Percentiles rank a stretch among this genome's conserved stretches.
Evolutionary conservation across 2,888 invertebrate genomes (phyloP).

Genomic region (Lapara coniferarum): DNA sequence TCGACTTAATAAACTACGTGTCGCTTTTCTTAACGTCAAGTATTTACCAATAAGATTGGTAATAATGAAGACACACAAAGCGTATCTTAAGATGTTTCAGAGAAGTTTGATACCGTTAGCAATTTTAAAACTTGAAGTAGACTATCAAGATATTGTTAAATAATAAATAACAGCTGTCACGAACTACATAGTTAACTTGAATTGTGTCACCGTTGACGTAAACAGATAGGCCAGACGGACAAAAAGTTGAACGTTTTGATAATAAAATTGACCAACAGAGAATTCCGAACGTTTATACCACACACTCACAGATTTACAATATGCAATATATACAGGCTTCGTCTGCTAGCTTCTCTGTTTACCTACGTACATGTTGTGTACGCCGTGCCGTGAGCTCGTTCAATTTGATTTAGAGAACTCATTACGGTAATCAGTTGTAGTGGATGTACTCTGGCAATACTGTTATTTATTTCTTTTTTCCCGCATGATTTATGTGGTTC

Average conservation of each 20-base stretch:
- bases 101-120: too few species aligned
- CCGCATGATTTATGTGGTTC: background rate
- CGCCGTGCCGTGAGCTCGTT: background rate
- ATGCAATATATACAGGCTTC: background rate
- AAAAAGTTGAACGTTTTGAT: background rate
- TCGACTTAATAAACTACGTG: background rate
- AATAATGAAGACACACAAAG: background rate
- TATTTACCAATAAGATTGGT: background rate
- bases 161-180: too few species aligned
- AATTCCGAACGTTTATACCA: background rate
- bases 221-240: background rate
- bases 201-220: background rate
- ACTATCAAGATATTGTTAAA: too few species aligned
- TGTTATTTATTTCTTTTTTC: background rate
- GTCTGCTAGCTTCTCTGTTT: background rate
- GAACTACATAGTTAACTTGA: background rate
- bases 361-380: background rate
- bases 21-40: background rate
- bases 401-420: constrained; percentile 22
- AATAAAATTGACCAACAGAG: background rate
- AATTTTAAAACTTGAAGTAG: too few species aligned
- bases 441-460: background rate
- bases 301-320: background rate
- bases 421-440: constrained; percentile 20
- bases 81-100: too few species aligned